Evolutionary conservation across 1,140 invertebrate species (phyloP).

Genomic region (Drosophila quadrilineata): DNA sequence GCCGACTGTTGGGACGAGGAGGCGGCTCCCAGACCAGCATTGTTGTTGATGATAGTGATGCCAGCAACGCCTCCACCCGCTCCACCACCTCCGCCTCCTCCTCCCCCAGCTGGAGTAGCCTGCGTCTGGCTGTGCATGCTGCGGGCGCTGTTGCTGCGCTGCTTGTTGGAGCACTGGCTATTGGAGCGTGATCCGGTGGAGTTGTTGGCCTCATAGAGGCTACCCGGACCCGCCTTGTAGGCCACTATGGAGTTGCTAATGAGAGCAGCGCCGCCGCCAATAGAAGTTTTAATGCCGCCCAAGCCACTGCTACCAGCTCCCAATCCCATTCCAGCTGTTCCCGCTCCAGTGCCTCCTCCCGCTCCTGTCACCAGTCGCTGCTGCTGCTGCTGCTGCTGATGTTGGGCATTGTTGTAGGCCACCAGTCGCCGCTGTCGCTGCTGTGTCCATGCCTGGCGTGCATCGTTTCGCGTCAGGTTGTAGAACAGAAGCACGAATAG

Average conservation of each 20-base stretch:
- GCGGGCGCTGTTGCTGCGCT: conserved; percentile 48
- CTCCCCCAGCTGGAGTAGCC: conserved; percentile 45
- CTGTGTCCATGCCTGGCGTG: conserved; percentile 87
- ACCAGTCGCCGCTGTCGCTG: conserved; percentile 80
- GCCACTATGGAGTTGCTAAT: conserved; percentile 67
- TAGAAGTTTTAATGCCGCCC: too few relatives aligned
- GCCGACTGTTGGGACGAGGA: conserved; percentile 51
- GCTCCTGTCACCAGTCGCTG: background rate
- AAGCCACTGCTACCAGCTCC: background rate
- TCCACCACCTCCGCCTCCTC: conserved; percentile 9
- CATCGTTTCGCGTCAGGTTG: conserved; percentile 91
- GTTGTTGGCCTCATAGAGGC: conserved; percentile 79
- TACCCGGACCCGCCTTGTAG: conserved; percentile 62
- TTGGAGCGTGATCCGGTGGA: conserved; percentile 84
- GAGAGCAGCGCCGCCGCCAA: conserved; percentile 40
- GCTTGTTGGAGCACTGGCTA: conserved; percentile 83
- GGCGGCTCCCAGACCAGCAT: conserved; percentile 25
- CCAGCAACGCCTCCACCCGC: background rate
- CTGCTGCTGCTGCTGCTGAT: background rate
- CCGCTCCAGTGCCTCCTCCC: too few relatives aligned
- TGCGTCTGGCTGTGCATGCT: conserved; percentile 74
- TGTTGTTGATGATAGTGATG: conserved; percentile 44
- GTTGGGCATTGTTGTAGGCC: conserved; percentile 52
- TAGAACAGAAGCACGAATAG: conserved; percentile 94
- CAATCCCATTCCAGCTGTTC: too few relatives aligned